phyloP scores from a whole-genome alignment of 1,140 invertebrate species.

The Nebria ingens region DNA sequence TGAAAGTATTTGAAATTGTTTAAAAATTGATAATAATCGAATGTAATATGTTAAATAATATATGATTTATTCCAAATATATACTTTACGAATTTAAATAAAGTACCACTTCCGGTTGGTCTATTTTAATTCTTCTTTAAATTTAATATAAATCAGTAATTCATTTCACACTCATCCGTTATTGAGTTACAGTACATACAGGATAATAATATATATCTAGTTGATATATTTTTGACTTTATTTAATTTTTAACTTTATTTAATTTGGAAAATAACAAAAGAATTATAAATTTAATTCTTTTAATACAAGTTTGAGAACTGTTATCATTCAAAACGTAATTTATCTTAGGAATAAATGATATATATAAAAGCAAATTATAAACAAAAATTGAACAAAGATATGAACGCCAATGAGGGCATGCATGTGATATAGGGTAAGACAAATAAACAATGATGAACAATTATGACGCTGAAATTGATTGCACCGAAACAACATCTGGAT shows the following conservation, averaged over 20 bases:
- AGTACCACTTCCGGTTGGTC: background rate
- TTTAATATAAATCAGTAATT: too few relatives aligned
- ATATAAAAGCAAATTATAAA: background rate
- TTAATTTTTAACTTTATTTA: too few relatives aligned
- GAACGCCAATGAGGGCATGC: background rate
- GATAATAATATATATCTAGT: too few relatives aligned
- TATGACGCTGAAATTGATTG: background rate
- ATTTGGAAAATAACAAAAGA: too few relatives aligned
- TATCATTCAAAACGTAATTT: too few relatives aligned
- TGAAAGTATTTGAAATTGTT: background rate
- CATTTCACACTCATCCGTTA: too few relatives aligned
- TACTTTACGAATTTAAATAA: background rate
- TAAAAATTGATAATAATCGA: background rate
- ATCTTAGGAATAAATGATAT: background rate
- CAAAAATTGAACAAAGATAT: background rate
- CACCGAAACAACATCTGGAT: background rate
- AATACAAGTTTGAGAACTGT: too few relatives aligned
- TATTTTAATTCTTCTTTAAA: too few relatives aligned
- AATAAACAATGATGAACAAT: background rate
- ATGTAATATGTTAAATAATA: slow-evolving; percentile 1
- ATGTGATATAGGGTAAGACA: background rate
- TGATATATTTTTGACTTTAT: too few relatives aligned
- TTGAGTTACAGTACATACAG: too few relatives aligned
- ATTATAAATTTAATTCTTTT: too few relatives aligned
- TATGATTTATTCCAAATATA: background rate